These are phyloP conservation scores for Actenoides hombroni DNA, from an alignment of 2,113 vertebrate genomes.

Conservation along the genomic window DNA sequence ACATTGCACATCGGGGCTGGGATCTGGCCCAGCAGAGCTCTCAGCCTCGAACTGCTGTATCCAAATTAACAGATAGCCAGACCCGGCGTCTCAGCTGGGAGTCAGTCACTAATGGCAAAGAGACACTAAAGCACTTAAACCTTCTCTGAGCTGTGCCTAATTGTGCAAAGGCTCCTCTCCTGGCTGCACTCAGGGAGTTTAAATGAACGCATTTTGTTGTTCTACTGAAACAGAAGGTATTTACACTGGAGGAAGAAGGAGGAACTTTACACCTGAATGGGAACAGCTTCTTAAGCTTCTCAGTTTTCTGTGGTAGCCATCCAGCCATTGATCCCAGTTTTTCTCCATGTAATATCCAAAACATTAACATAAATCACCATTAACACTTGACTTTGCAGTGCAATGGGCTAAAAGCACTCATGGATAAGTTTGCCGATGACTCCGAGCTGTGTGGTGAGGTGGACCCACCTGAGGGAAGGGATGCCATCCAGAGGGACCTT, in stretches of 20 bases:
- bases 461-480: too few relatives aligned
- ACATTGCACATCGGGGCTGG: neutral
- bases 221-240: neutral
- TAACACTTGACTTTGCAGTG: neutral
- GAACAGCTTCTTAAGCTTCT: neutral
- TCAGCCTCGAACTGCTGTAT: neutral
- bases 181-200: fast-evolving
- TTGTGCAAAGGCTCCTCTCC: neutral
- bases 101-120: neutral
- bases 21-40: neutral
- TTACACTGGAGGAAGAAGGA: neutral
- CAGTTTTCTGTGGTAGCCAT: fast-evolving
- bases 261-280: neutral
- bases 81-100: neutral
- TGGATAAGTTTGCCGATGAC: neutral
- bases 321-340: neutral
- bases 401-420: fast-evolving
- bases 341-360: neutral
- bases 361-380: neutral
- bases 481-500: too few relatives aligned
- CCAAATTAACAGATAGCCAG: conserved; percentile 9
- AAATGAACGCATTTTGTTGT: neutral
- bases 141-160: neutral
- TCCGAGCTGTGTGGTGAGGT: too few relatives aligned
- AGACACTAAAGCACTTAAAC: conserved; percentile 11